Evolutionary conservation across 2,888 invertebrate genomes (phyloP), one percentile per base, ranked within the genome.

Genomic region (Trachelus troglodyta): DNA sequence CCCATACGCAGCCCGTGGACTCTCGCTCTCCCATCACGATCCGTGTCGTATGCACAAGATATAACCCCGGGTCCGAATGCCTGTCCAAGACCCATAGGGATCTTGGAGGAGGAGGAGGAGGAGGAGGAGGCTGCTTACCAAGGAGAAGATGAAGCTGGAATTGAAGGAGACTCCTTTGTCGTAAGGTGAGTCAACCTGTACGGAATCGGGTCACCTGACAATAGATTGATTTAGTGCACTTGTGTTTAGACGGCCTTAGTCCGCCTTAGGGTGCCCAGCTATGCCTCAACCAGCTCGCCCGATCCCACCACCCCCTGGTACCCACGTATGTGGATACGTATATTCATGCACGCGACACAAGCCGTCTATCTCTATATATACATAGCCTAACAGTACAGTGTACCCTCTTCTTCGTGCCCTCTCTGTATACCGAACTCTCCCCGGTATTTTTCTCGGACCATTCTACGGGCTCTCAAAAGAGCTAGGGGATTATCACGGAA

Each of bases 221-320:
- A 87, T 88, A 80, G 88, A 89, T 89, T 88, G 89, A 89, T 89
- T 87, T 88, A 87, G 86, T 87, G 87, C 85, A 87, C 87, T 87
- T 84, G 85, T 80, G 86, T 76, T 79, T 74, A 75, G 78, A 76
- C 77, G 75, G 81, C 34, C 33, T 12, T 34, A 56, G 56, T 56
- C 56, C 56, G 71, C 33, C 71, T 31, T 34, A 71, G 71, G 71
- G 34, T 33, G 71, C 71, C 71, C 71, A 23, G 71, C 33, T 30
- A 34, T 34, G 71, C 71, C 77, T 69, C 56, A 33, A 30, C 69
- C 79, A 34, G 11, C 73, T 71, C 69, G 15, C 35, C 33, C 30
- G 33, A n/a, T 69, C 23, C 34, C 76, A 30, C 76, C 56, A 56
- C 23, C 56, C 56, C 56, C 56, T 56, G 56, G 23, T 23, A 56